Percentiles rank a stretch among this genome's conserved stretches.
Conservation (phyloP, 1,140 invertebrate species). For the Drosophila burlai region DNA sequence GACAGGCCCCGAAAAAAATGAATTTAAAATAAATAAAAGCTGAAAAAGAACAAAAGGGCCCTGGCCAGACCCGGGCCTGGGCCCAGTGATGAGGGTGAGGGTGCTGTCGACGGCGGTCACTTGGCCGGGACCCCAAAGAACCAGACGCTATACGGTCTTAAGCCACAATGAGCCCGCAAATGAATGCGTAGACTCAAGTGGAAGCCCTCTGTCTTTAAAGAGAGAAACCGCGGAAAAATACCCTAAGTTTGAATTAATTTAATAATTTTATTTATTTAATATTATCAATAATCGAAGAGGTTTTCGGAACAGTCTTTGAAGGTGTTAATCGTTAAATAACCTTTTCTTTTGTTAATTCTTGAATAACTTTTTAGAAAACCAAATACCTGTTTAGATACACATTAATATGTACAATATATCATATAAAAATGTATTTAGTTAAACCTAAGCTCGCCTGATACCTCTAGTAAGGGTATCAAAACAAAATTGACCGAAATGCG, state of each 20-base stretch:
- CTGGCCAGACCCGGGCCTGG: neutral
- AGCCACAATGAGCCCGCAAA: conserved; percentile 79
- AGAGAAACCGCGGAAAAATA: conserved; percentile 3
- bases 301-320: too few relatives aligned
- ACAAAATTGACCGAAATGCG: conserved; percentile 78
- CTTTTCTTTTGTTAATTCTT: neutral
- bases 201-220: conserved; percentile 29
- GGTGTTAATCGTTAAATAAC: neutral
- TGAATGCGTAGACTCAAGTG: conserved; percentile 79
- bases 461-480: conserved; percentile 31
- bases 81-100: conserved; percentile 59
- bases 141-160: conserved; percentile 11
- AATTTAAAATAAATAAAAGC: conserved; percentile 83
- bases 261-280: too few relatives aligned
- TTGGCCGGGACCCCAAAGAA: conserved; percentile 35
- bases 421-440: neutral
- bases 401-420: neutral
- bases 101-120: conserved; percentile 63
- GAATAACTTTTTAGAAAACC: neutral
- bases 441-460: neutral
- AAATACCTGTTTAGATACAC: neutral
- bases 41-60: conserved; percentile 73
- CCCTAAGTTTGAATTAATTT: neutral
- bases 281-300: neutral
- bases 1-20: conserved; percentile 56